phyloP scores from a whole-genome alignment of 2,888 invertebrate genomes.

The Gortyna flavago region DNA sequence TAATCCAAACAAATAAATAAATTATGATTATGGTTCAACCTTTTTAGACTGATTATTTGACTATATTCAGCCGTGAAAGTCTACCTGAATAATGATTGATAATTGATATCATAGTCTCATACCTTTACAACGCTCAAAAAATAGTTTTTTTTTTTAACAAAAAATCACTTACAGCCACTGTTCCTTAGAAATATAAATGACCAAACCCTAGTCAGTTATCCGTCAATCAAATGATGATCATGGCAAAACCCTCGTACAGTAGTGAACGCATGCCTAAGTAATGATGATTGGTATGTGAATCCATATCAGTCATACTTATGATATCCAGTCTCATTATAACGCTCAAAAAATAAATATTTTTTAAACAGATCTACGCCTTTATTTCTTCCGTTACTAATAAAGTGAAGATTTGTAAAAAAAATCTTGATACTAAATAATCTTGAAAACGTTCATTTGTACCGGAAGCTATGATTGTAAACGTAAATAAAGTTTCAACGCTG shows the following conservation, averaged over 20 bases:
- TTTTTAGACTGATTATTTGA: too few species aligned
- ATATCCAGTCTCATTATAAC: background rate
- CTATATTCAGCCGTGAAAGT: too few species aligned
- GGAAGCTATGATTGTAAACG: conserved; percentile 46
- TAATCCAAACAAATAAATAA: too few species aligned
- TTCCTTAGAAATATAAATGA: background rate
- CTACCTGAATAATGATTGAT: too few species aligned
- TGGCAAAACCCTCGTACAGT: too few species aligned
- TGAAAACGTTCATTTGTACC: conserved; percentile 23
- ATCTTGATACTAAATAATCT: background rate
- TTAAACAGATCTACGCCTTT: background rate
- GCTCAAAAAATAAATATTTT: background rate
- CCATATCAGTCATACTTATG: too few species aligned
- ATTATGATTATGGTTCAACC: too few species aligned
- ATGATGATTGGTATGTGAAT: background rate
- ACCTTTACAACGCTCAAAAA: too few species aligned
- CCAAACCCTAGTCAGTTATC: background rate
- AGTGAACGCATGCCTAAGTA: background rate
- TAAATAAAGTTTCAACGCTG: conserved; percentile 28
- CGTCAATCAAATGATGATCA: background rate
- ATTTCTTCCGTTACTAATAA: conserved; percentile 27
- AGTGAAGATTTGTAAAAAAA: conserved; percentile 2
- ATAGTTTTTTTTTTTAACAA: too few species aligned
- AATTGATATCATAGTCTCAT: too few species aligned
- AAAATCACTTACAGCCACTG: background rate